These are phyloP conservation scores for Drosophila phalerata DNA, from an alignment of 2,888 invertebrate genomes.

Conservation along the genomic window DNA sequence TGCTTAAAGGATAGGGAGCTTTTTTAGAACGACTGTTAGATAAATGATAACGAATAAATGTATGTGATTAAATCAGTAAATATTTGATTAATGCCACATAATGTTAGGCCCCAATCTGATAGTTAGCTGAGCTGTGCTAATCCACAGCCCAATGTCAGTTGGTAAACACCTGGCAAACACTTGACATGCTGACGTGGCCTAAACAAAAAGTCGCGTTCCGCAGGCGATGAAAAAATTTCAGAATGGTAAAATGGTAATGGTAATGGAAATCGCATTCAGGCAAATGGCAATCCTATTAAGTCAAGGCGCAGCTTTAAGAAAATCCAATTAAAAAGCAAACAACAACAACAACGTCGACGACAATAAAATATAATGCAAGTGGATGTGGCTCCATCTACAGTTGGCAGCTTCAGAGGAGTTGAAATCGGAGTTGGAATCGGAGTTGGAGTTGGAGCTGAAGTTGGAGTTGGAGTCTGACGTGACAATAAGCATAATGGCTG, in stretches of 20 bases:
- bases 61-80: slow-evolving; percentile 13
- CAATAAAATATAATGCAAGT: slow-evolving; percentile 11
- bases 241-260: neutral
- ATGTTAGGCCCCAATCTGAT: slow-evolving; percentile 8
- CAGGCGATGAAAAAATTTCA: neutral
- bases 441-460: neutral
- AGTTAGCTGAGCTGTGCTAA: slow-evolving; percentile 47
- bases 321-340: slow-evolving; percentile 69
- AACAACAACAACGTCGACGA: slow-evolving; percentile 10
- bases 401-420: neutral
- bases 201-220: slow-evolving; percentile 6
- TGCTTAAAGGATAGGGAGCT: neutral
- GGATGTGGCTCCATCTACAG: slow-evolving; percentile 14
- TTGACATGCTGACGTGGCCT: slow-evolving; percentile 26
- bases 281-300: slow-evolving; percentile 72
- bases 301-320: slow-evolving; percentile 78
- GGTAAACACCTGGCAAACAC: slow-evolving; percentile 64
- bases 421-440: too few species aligned
- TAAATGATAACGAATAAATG: neutral
- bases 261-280: slow-evolving; percentile 59
- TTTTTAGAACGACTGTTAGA: neutral
- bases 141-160: slow-evolving; percentile 39
- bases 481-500: slow-evolving; percentile 62
- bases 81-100: slow-evolving; percentile 10
- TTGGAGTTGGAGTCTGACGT: slow-evolving; percentile 25